Base-by-base conservation (phyloP, 1,140 invertebrate genomes). In the Rhizoglyphus robini region DNA sequence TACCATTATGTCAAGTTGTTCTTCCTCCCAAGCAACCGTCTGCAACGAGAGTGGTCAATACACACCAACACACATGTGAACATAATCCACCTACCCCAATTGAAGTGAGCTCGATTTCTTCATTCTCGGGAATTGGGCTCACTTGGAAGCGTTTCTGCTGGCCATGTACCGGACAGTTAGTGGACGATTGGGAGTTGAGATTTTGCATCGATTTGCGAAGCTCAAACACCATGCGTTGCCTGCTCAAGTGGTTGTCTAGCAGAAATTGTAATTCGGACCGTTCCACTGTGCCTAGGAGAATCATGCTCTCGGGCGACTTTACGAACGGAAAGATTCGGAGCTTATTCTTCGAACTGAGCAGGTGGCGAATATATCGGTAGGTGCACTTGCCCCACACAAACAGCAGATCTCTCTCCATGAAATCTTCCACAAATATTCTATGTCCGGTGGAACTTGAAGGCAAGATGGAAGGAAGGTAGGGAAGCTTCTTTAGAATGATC, bases 401-500 rank as follows among this genome's bases (percentile, higher is more conserved):
- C 73, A 87, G 87, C 0, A 95, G 84, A 71, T 95, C 86, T 8
- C 86, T 80, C 8, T 93, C 83, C 93, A 97, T 97, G 70, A 97
- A 96, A 74, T 96, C 90, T 76, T 95, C 90, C 3, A 96, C 92
- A 76, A 87, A 92, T 58, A 96, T 84, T 72, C 86, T 86, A 77
- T 96, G 96, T 79, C 93, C 91, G 68, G 69, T 65, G 4, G 73
- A 72, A 29, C 70, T 73, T 36, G 86, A 87, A 0, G 88, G 86
- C 8, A 91, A 75, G 48, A 92, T 81, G 72, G 91, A 88, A 1
- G 95, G 96, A 49, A 99, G 76, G 77, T 96, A 99, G 0, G 96
- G 96, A 69, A 99, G 79, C 74, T 93, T 91, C 78, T 98, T 98
- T 71, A 98, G 92, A 65, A 93, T 81, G 69, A 98, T 97, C 71